phyloP scores from a whole-genome alignment of 1,140 invertebrate species.

The Dendrolimus punctatus region DNA sequence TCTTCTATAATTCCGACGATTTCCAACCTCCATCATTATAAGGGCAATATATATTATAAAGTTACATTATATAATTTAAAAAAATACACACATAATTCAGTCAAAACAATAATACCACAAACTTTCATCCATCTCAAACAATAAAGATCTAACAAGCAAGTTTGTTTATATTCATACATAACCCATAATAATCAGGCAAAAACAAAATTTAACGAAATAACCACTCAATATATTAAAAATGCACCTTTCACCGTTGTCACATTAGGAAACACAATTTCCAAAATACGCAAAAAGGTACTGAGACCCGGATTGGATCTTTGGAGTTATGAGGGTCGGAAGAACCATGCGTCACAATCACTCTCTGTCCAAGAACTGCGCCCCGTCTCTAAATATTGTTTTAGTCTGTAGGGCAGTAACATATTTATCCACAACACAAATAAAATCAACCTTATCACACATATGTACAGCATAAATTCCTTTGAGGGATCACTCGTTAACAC shows the following conservation, averaged over 20 bases:
- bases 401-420: slow-evolving; percentile 18
- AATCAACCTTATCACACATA: slow-evolving; percentile 5
- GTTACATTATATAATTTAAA: too few relatives aligned
- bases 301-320: slow-evolving; percentile 20
- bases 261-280: slow-evolving; percentile 20
- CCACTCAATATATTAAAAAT: slow-evolving; percentile 2
- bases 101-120: too few relatives aligned
- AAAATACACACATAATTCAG: too few relatives aligned
- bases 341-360: slow-evolving; percentile 38
- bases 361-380: slow-evolving; percentile 24
- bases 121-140: too few relatives aligned
- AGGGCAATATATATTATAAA: too few relatives aligned
- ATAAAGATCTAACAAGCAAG: too few relatives aligned
- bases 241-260: slow-evolving; percentile 4
- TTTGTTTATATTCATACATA: too few relatives aligned
- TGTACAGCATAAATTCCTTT: slow-evolving; percentile 5
- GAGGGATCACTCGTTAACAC: slow-evolving; percentile 2
- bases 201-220: too few relatives aligned
- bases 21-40: too few relatives aligned
- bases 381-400: slow-evolving; percentile 36
- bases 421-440: slow-evolving; percentile 5
- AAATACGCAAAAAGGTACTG: slow-evolving; percentile 22
- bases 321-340: slow-evolving; percentile 30
- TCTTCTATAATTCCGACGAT: too few relatives aligned
- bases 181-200: too few relatives aligned